Conservation (phyloP, 1,140 invertebrate genomes). For the Diplogasteroides magnus region DNA sequence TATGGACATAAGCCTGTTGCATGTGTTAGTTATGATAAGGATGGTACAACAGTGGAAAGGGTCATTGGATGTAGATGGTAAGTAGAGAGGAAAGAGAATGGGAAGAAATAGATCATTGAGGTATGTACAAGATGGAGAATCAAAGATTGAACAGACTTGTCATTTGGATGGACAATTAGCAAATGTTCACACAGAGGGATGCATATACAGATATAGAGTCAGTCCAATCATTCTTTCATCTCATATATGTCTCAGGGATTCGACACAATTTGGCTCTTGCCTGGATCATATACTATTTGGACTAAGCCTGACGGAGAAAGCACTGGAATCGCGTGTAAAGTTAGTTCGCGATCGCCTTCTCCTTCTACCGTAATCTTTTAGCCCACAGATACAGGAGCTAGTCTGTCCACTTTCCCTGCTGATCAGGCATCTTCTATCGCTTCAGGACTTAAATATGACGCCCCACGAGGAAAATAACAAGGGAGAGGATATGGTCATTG, state of each 20-base stretch:
- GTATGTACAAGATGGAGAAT: conserved; percentile 21
- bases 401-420: conserved; percentile 25
- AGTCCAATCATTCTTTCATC: neutral
- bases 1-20: conserved; percentile 30
- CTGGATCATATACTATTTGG: conserved; percentile 35
- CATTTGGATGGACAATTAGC: conserved; percentile 26
- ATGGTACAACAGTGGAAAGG: conserved; percentile 26
- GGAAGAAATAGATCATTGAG: neutral
- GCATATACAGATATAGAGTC: conserved; percentile 31
- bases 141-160: conserved; percentile 36
- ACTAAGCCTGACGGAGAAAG: conserved; percentile 22
- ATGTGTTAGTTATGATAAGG: conserved; percentile 22
- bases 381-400: conserved; percentile 22
- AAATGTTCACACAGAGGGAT: conserved; percentile 29
- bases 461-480: conserved; percentile 28
- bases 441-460: conserved; percentile 24
- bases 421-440: conserved; percentile 14
- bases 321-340: conserved; percentile 30
- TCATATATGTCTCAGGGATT: conserved; percentile 15
- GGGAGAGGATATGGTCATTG: neutral
- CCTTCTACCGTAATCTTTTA: conserved; percentile 5
- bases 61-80: conserved; percentile 40
- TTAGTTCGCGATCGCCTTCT: neutral
- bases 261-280: conserved; percentile 33
- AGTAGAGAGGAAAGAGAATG: neutral